Base-by-base conservation (phyloP, 2,113 vertebrate species). In the Sander lucioperca region DNA sequence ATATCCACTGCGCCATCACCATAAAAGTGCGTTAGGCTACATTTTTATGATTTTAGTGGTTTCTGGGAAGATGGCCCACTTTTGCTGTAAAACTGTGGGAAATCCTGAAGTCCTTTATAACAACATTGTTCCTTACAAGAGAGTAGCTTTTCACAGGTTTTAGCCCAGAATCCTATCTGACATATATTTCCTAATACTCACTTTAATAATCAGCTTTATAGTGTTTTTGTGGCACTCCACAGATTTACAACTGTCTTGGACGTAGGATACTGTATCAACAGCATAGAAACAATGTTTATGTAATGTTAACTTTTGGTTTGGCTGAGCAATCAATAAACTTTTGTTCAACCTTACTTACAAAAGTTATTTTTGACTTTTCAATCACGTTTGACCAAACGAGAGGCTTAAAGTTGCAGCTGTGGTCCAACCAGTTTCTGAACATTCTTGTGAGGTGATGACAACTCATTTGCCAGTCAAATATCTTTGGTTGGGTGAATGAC, bases 391-490 rank as follows among this genome's bases (percentile, higher is more conserved):
- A 53, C 36, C 33, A 48, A 9, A 8, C 21, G 0, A 23, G 6
- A 36, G 16, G 27, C 1, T 2, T 30, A 25, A 64, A 57, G 63
- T 18, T 62, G 57, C 74, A 57, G 15, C 4, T 43, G 78, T 10
- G 14, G 71, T 82, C 66, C 21, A 73, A 67, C 69, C 59, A 71
- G 84, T 71, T 89, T 45, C 53, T 81, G 47, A 62, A 58, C 74
- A 81, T 84, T 86, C 27, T 62, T 74, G 13, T n/a, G 16, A 2
- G 47, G 15, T 50, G 9, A 1, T 3, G 10, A 48, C 21, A 15
- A 23, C 66, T 79, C 30, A 39, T 89, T 89, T 86, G 58, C 0
- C 43, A 74, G 74, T 80, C 64, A 89, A 83, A 86, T 86, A 47
- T 27, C 61, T 77, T 36, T 14, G 8, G 50, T 21, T 27, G 15